Conservation (phyloP, 2,888 invertebrate species). For the Ametastegia equiseti region DNA sequence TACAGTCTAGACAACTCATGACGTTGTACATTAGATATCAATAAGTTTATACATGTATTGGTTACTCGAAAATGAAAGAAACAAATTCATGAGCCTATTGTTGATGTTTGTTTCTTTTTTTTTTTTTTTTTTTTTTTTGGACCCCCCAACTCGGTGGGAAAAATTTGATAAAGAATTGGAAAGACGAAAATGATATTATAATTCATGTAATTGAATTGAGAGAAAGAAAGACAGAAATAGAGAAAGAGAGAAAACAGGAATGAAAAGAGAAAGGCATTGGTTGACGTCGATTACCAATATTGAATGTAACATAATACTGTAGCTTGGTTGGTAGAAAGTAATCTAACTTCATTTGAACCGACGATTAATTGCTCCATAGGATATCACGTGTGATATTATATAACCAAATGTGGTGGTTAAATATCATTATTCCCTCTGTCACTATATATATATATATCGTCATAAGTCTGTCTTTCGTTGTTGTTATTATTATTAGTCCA, state of each 20-base stretch:
- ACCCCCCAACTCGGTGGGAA: no score
- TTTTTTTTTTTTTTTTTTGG: not conserved
- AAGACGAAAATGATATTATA: not conserved
- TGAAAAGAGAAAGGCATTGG: not conserved
- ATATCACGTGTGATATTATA: not conserved
- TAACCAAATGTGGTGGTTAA: not conserved
- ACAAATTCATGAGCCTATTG: not conserved
- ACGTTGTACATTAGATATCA: not conserved
- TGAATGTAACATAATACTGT: slow-evolving; percentile 9
- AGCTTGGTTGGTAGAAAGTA: slow-evolving; percentile 13
- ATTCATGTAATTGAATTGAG: no score
- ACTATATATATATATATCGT: not conserved
- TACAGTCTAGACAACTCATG: not conserved
- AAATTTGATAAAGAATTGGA: no score
- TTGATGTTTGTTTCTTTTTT: not conserved
- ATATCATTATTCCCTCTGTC: not conserved
- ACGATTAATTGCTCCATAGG: slow-evolving; percentile 15
- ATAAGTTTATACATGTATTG: no score
- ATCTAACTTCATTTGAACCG: slow-evolving; percentile 6
- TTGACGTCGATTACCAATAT: not conserved
- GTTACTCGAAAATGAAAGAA: not conserved
- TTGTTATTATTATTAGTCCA: not conserved
- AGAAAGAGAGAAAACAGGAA: no score
- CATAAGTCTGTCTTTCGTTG: no score
- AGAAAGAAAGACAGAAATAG: no score